These are phyloP conservation scores for Trichomycterus rosablanca DNA, from an alignment of 2,113 vertebrate genomes.

Conservation along the genomic window DNA sequence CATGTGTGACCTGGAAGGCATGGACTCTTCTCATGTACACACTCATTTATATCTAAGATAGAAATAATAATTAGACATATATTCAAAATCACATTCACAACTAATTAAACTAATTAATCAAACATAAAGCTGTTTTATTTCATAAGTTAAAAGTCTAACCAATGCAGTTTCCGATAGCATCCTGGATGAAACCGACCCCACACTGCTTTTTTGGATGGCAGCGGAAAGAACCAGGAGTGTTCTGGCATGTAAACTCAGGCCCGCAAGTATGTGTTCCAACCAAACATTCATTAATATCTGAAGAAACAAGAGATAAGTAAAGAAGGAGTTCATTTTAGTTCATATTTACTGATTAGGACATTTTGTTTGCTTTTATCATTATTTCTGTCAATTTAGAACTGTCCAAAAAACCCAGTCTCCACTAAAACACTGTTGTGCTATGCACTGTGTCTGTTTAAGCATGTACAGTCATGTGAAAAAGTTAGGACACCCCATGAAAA, in stretches of 20 bases:
- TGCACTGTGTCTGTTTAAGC: no score
- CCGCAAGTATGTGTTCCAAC: slow-evolving; percentile 90
- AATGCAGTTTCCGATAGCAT: slow-evolving; percentile 91
- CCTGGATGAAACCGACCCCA: slow-evolving; percentile 85
- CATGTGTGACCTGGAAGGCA: slow-evolving; percentile 81
- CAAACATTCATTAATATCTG: slow-evolving; percentile 96
- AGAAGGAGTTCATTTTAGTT: no score
- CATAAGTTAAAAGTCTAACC: slow-evolving; percentile 59
- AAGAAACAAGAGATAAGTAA: neutral
- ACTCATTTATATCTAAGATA: slow-evolving; percentile 89
- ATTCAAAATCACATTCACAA: no score
- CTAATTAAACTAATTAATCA: no score
- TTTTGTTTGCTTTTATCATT: no score
- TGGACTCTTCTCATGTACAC: slow-evolving; percentile 67
- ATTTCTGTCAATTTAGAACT: no score
- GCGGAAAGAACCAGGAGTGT: slow-evolving; percentile 94
- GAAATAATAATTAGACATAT: neutral
- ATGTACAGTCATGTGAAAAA: no score
- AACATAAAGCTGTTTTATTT: no score
- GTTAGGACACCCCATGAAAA: no score
- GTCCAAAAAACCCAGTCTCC: no score
- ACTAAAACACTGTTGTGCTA: no score
- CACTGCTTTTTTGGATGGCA: slow-evolving; percentile 85
- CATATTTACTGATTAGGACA: no score
- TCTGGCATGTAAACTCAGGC: slow-evolving; percentile 86